These are phyloP conservation scores for Cyprinodon diabolis DNA, from an alignment of 2,797 vertebrate species.

Conservation along the genomic window DNA sequence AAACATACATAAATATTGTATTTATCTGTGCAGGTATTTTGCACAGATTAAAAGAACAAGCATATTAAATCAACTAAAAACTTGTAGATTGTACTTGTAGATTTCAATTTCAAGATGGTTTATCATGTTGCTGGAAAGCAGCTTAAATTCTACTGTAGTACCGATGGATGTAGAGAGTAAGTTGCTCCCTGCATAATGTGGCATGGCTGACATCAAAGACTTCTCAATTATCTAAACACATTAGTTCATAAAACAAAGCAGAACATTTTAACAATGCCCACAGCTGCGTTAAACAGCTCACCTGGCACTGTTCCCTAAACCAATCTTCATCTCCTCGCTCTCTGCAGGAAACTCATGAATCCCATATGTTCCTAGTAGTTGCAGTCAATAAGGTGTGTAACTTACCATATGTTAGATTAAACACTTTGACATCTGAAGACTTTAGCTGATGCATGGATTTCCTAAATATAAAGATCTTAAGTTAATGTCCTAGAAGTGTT, in stretches of 20 bases:
- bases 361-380: not conserved
- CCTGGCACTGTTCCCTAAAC: not conserved
- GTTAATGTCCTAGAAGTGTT: too few relatives aligned
- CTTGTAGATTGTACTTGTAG: not conserved
- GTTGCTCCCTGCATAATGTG: not conserved
- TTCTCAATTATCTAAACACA: conserved; percentile 11
- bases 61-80: not conserved
- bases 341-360: not conserved
- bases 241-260: conserved; percentile 17
- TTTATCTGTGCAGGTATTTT: not conserved
- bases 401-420: not conserved
- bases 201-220: not conserved
- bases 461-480: too few relatives aligned
- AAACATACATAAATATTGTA: not conserved
- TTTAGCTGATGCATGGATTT: too few relatives aligned
- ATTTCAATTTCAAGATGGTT: not conserved
- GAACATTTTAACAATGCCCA: not conserved
- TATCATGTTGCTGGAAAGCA: not conserved
- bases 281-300: not conserved
- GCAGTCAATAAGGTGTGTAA: not conserved
- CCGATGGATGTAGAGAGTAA: not conserved
- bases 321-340: not conserved
- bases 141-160: not conserved
- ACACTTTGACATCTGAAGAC: too few relatives aligned
- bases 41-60: not conserved